A percentile compares a stretch with the other conserved stretches of the same genome.
These are phyloP conservation scores for Sceloporus undulatus DNA, from an alignment of 2,113 vertebrate species.

Conservation along the genomic window DNA sequence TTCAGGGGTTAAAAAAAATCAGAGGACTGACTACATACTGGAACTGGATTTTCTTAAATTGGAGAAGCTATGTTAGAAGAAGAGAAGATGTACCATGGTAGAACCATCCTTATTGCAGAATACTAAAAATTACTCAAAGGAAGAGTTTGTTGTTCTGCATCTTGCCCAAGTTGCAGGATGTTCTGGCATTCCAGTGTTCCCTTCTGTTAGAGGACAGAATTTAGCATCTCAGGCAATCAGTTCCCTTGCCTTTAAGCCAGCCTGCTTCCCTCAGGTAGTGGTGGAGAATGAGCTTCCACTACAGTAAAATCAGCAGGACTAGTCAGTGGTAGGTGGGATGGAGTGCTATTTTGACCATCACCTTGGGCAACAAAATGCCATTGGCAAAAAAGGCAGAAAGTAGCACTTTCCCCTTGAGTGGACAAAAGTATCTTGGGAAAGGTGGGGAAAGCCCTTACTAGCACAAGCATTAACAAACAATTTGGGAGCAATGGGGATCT, in stretches of 20 bases:
- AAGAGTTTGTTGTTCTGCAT: not conserved
- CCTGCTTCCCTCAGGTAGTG: not conserved
- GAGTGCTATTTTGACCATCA: not conserved
- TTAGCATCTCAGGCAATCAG: too few relatives aligned
- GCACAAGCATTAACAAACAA: not conserved
- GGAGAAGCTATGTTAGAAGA: not conserved
- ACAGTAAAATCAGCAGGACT: not conserved
- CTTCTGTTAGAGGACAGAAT: too few relatives aligned
- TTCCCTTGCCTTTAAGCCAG: too few relatives aligned
- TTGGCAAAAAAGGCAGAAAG: not conserved
- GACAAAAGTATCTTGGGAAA: not conserved
- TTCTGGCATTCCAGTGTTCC: too few relatives aligned
- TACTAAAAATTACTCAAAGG: not conserved
- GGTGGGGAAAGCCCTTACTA: not conserved
- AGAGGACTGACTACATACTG: slow-evolving; percentile 47
- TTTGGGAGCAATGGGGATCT: not conserved
- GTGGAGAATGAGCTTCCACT: too few relatives aligned
- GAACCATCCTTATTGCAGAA: not conserved
- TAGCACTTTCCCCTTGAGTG: not conserved
- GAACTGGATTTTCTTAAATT: slow-evolving; percentile 39
- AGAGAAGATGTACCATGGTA: not conserved
- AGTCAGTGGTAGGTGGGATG: not conserved
- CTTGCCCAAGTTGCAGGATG: not conserved
- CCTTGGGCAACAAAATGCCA: not conserved
- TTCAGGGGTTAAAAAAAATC: slow-evolving; percentile 55